Evolutionary conservation across 2,888 invertebrate species (phyloP).

Genomic region (Dinocampus coccinellae): DNA sequence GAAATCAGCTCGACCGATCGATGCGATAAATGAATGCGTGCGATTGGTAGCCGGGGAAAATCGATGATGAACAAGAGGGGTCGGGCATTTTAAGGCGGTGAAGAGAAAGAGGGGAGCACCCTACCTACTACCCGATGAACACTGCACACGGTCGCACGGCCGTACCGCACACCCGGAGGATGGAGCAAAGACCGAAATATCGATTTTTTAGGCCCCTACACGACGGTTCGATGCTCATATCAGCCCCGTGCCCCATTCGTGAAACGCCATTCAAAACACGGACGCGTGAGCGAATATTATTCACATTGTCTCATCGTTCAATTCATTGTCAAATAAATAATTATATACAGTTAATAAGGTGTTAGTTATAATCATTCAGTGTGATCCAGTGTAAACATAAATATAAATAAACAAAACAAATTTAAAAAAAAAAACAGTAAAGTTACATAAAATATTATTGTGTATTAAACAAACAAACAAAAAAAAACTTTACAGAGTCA

Average conservation of each 20-base stretch:
- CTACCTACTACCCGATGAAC: constrained; percentile 52
- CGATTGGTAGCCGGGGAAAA: constrained; percentile 74
- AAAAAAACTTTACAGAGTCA: too few relatives aligned
- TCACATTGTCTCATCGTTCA: constrained; percentile 17
- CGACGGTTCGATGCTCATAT: constrained; percentile 70
- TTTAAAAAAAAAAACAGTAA: too few relatives aligned
- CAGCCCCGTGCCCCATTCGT: constrained; percentile 61
- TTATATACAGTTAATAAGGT: not conserved
- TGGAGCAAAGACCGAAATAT: constrained; percentile 78
- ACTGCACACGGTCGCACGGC: constrained; percentile 43
- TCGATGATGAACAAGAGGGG: constrained; percentile 59
- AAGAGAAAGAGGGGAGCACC: too few relatives aligned
- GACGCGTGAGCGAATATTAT: constrained; percentile 52
- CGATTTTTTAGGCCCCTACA: constrained; percentile 79
- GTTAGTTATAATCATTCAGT: too few relatives aligned
- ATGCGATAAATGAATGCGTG: constrained; percentile 84
- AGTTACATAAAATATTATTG: too few relatives aligned
- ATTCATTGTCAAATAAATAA: not conserved
- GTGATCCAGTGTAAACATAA: too few relatives aligned
- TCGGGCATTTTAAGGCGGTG: too few relatives aligned
- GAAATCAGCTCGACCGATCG: constrained; percentile 73
- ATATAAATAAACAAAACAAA: too few relatives aligned
- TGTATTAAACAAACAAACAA: too few relatives aligned
- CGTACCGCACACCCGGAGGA: constrained; percentile 69
- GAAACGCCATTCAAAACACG: constrained; percentile 65